Percentiles rank a stretch among this genome's conserved stretches.
Evolutionary conservation across 2,797 vertebrate species (phyloP).

Genomic region (Danio jaintianensis): DNA sequence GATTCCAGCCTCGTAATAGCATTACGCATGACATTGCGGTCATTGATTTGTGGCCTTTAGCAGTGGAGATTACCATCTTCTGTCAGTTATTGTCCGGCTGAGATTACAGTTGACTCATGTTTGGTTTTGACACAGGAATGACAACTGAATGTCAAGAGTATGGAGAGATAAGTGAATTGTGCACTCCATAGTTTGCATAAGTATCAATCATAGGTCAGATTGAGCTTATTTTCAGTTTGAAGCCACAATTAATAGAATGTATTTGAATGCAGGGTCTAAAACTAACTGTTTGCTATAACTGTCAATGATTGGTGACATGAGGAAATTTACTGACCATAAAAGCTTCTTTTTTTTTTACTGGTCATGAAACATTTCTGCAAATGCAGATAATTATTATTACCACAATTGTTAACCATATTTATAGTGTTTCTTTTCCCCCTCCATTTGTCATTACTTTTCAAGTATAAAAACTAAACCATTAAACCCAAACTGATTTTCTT

Average conservation of each 20-base stretch:
- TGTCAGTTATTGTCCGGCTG: slow-evolving; percentile 53
- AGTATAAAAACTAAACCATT: too few relatives aligned
- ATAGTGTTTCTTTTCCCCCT: too few relatives aligned
- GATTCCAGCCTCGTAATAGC: slow-evolving; percentile 52
- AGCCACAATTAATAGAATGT: neutral
- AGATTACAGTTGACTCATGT: slow-evolving; percentile 54
- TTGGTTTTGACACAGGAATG: slow-evolving; percentile 51
- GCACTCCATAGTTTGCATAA: slow-evolving; percentile 38
- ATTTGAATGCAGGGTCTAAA: neutral
- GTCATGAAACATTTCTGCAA: too few relatives aligned
- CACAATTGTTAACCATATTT: too few relatives aligned
- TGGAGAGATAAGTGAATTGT: slow-evolving; percentile 50
- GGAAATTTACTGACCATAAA: too few relatives aligned
- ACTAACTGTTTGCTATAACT: too few relatives aligned
- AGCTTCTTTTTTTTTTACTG: too few relatives aligned
- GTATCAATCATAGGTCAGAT: slow-evolving; percentile 23
- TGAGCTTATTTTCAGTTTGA: slow-evolving; percentile 18
- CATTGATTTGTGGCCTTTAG: slow-evolving; percentile 58
- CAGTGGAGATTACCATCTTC: slow-evolving; percentile 57
- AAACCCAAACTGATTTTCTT: too few relatives aligned
- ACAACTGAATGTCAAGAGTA: slow-evolving; percentile 49
- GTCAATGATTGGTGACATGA: too few relatives aligned
- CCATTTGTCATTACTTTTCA: too few relatives aligned
- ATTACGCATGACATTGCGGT: slow-evolving; percentile 46
- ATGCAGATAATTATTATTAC: too few relatives aligned